Conservation (phyloP, 2,888 invertebrate genomes). For the Ectobius pallidus region DNA sequence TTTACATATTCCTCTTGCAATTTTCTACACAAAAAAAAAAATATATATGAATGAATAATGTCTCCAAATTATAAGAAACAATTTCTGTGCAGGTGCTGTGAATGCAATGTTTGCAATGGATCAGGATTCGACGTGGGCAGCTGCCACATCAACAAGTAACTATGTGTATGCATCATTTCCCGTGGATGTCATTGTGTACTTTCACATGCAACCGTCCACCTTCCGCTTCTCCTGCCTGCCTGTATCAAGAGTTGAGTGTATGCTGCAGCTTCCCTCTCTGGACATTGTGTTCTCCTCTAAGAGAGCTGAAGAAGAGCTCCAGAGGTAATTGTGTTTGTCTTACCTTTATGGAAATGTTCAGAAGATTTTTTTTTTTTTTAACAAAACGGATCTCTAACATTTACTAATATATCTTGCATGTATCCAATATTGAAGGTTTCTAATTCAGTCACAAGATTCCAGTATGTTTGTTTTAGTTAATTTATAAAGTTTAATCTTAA, state of each 20-base stretch:
- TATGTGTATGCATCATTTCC: constrained; percentile 94
- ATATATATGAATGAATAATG: too few species aligned
- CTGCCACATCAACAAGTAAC: constrained; percentile 69
- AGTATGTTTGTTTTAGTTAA: too few species aligned
- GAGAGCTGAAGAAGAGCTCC: constrained; percentile 73
- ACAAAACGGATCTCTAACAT: too few species aligned
- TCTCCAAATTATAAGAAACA: too few species aligned
- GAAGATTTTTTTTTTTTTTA: too few species aligned
- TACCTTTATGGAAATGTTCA: too few species aligned
- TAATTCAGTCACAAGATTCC: too few species aligned
- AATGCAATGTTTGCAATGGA: constrained; percentile 48
- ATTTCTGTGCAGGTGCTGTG: constrained; percentile 38
- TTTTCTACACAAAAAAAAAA: too few species aligned
- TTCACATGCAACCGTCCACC: constrained; percentile 97
- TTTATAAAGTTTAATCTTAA: too few species aligned
- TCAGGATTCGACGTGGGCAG: constrained; percentile 44
- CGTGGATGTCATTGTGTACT: constrained; percentile 97
- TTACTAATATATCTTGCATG: too few species aligned
- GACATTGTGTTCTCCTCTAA: constrained; percentile 97
- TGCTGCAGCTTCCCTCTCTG: constrained; percentile 93
- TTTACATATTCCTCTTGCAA: too few species aligned
- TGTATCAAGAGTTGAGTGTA: constrained; percentile 93
- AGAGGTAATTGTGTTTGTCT: constrained; percentile 22
- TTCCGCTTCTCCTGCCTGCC: constrained; percentile 96
- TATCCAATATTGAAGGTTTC: too few species aligned